Conservation (phyloP, 1,140 invertebrate species). For the Aricia agestis region DNA sequence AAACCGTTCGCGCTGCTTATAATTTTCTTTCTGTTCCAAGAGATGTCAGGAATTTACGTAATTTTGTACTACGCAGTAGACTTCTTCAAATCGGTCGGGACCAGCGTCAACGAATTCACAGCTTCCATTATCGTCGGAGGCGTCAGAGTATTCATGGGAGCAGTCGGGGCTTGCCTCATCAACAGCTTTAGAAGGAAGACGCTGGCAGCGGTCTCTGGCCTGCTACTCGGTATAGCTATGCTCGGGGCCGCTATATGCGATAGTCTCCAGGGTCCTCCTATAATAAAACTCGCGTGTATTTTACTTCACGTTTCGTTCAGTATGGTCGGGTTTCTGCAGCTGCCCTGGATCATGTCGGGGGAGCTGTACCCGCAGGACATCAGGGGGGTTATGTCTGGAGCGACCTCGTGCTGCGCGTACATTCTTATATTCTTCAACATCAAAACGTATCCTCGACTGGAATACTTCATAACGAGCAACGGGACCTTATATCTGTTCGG, state of each 20-base stretch:
- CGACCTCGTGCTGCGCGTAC: slow-evolving; percentile 83
- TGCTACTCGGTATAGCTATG: slow-evolving; percentile 80
- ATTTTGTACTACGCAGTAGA: slow-evolving; percentile 86
- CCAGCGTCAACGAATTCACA: slow-evolving; percentile 81
- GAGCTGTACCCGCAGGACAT: slow-evolving; percentile 84
- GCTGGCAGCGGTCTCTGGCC: slow-evolving; percentile 81
- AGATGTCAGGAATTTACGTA: slow-evolving; percentile 84
- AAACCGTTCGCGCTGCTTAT: slow-evolving; percentile 82
- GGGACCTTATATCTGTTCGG: slow-evolving; percentile 87
- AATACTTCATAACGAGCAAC: slow-evolving; percentile 78
- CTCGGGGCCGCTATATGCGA: slow-evolving; percentile 76
- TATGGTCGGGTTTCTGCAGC: slow-evolving; percentile 84
- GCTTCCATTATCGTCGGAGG: slow-evolving; percentile 86
- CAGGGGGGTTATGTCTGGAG: slow-evolving; percentile 81
- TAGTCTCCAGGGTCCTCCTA: slow-evolving; percentile 66
- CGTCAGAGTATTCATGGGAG: slow-evolving; percentile 81
- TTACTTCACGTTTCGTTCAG: slow-evolving; percentile 82
- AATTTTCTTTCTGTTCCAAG: slow-evolving; percentile 82
- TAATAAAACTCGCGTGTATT: slow-evolving; percentile 80
- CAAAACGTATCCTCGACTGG: slow-evolving; percentile 82
- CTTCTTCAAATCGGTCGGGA: slow-evolving; percentile 81
- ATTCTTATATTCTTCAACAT: slow-evolving; percentile 82
- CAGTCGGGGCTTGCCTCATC: slow-evolving; percentile 82
- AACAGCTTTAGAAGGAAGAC: slow-evolving; percentile 82
- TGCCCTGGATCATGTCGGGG: slow-evolving; percentile 86